phyloP scores from a whole-genome alignment of 2,113 vertebrate genomes.

The Aviceda subcristata region DNA sequence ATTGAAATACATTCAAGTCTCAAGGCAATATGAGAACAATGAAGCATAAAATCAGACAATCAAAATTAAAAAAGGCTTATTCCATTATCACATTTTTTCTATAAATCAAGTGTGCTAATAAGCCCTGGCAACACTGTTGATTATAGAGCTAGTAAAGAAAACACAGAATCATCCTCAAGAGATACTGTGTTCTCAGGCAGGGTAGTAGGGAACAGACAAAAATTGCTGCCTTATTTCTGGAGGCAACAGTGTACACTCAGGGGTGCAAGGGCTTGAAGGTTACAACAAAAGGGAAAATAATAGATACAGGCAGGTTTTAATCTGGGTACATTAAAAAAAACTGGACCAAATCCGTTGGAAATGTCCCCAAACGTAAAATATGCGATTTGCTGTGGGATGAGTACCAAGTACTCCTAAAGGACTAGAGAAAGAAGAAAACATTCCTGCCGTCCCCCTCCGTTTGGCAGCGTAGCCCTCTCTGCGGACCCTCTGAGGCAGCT shows the following conservation, averaged over 20 bases:
- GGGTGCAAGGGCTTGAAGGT: background rate
- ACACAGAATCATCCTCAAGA: background rate
- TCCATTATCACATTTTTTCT: background rate
- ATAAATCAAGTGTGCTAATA: background rate
- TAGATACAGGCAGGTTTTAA: background rate
- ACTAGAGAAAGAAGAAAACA: background rate
- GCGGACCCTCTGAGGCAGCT: no score
- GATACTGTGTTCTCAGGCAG: background rate
- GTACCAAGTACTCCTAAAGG: background rate
- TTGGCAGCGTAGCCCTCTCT: background rate
- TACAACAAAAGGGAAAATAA: background rate
- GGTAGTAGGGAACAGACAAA: background rate
- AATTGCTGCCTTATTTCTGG: background rate
- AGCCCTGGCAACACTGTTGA: background rate
- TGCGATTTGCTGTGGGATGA: background rate
- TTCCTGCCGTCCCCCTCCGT: rapidly evolving
- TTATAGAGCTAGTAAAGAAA: background rate
- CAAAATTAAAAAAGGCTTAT: background rate
- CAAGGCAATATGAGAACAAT: background rate
- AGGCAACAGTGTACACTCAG: background rate
- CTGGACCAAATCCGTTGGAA: background rate
- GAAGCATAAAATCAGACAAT: background rate
- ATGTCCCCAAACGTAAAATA: background rate
- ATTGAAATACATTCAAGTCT: background rate
- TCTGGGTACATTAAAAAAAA: background rate